Evolutionary conservation across 2,113 vertebrate genomes (phyloP).

Genomic region (Trematocara unimaculatum): DNA sequence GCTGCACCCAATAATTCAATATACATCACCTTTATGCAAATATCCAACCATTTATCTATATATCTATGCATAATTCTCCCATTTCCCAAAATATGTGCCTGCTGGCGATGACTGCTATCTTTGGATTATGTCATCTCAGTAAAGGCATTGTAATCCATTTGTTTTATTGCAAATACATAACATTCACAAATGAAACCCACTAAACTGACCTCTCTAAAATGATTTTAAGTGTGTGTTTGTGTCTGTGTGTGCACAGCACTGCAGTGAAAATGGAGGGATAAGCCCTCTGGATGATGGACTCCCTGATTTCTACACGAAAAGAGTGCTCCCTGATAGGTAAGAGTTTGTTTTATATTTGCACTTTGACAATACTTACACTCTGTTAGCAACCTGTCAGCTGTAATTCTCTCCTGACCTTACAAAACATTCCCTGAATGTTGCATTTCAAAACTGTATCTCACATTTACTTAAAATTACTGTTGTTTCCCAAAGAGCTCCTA

Average conservation of each 20-base stretch:
- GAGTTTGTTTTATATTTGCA: not conserved
- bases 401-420: not conserved
- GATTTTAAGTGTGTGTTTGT: not conserved
- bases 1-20: not conserved
- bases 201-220: not conserved
- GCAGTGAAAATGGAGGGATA: constrained; percentile 78
- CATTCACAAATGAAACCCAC: constrained; percentile 27
- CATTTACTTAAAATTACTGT: not conserved
- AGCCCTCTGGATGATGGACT: constrained; percentile 81
- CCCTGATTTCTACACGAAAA: constrained; percentile 82
- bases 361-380: not conserved
- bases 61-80: not conserved
- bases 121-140: constrained; percentile 19
- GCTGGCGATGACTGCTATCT: constrained; percentile 10
- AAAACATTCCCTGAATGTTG: not conserved
- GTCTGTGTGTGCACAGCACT: constrained; percentile 47
- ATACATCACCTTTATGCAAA: not conserved
- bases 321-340: constrained; percentile 81
- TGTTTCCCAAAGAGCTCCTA: not conserved
- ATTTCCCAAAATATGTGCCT: not conserved
- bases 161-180: constrained; percentile 36
- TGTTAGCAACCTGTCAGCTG: not conserved
- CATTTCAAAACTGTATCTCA: not conserved
- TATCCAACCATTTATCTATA: not conserved
- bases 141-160: constrained; percentile 27